Percentiles rank a stretch among this genome's conserved stretches.
These are phyloP conservation scores for Cydia fagiglandana DNA, from an alignment of 1,140 invertebrate species.

Conservation along the genomic window DNA sequence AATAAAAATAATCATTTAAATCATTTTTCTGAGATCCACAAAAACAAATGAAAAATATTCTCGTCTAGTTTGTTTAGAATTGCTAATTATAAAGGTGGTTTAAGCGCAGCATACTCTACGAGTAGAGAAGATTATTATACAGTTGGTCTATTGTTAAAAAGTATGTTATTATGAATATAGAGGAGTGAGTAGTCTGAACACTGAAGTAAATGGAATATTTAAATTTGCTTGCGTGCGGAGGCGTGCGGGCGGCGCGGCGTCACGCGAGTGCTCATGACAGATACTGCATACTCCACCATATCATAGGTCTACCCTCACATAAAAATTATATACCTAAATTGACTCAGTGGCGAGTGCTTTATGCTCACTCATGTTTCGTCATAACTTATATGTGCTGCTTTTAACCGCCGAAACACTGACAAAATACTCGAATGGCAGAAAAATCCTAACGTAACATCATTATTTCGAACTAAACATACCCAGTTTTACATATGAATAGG, in stretches of 20 bases:
- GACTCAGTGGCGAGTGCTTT: not conserved
- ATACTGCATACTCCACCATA: constrained; percentile 19
- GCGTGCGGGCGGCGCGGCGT: constrained; percentile 42
- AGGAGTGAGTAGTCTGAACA: not conserved
- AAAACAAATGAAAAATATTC: no score
- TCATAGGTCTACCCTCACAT: constrained; percentile 9
- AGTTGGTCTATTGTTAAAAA: not conserved
- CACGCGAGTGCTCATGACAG: constrained; percentile 47
- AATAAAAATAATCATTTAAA: no score
- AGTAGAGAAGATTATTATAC: no score
- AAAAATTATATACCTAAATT: constrained; percentile 10
- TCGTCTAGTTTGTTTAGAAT: no score
- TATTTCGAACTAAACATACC: not conserved
- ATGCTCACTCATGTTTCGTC: constrained; percentile 8
- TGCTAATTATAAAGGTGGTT: no score
- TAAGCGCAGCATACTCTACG: no score
- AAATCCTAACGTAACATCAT: not conserved
- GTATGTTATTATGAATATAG: not conserved
- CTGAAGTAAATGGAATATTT: constrained; percentile 32
- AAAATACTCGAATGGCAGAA: not conserved
- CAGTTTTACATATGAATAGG: not conserved
- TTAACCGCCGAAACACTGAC: not conserved
- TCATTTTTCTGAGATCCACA: no score
- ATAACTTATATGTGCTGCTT: constrained; percentile 33
- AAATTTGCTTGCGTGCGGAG: constrained; percentile 57